Conservation (phyloP, 2,113 vertebrate genomes). For the Thamnaconus septentrionalis region DNA sequence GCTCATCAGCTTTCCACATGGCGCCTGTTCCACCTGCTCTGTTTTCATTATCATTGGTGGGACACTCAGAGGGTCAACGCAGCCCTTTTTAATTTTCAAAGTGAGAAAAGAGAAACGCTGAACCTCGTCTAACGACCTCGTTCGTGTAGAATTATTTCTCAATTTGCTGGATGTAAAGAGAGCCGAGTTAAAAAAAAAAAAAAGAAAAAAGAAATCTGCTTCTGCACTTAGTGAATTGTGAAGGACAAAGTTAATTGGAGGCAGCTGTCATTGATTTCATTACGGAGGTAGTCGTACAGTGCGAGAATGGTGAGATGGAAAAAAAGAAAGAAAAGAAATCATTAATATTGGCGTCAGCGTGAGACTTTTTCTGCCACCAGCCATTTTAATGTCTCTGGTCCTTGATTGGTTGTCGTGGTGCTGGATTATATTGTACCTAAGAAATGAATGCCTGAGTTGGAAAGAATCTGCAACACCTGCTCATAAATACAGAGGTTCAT, state of each 20-base stretch:
- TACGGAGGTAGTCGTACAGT: conserved; percentile 1
- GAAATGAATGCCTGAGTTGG: no score
- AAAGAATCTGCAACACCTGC: no score
- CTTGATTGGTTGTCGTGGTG: no score
- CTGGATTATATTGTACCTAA: no score
- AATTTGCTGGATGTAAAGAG: conserved; percentile 10
- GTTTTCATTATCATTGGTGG: conserved; percentile 10
- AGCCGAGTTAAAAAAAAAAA: no score
- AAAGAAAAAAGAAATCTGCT: conserved; percentile 3
- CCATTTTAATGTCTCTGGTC: no score
- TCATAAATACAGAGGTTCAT: no score
- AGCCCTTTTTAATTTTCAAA: conserved; percentile 9
- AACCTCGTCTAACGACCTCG: conserved; percentile 14
- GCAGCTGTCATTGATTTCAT: conserved; percentile 39
- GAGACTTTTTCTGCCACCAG: no score
- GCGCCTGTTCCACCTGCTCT: neutral
- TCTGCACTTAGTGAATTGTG: conserved; percentile 15
- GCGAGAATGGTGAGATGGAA: neutral
- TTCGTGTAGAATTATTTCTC: conserved; percentile 24
- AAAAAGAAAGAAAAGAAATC: neutral
- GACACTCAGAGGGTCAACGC: conserved; percentile 4
- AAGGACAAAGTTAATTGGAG: conserved; percentile 51
- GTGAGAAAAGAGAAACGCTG: conserved; percentile 8
- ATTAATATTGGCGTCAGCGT: conserved; percentile 12
- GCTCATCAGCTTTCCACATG: no score